These are phyloP conservation scores for Physeter macrocephalus DNA, from an alignment of 2,113 vertebrate species.

Conservation along the genomic window DNA sequence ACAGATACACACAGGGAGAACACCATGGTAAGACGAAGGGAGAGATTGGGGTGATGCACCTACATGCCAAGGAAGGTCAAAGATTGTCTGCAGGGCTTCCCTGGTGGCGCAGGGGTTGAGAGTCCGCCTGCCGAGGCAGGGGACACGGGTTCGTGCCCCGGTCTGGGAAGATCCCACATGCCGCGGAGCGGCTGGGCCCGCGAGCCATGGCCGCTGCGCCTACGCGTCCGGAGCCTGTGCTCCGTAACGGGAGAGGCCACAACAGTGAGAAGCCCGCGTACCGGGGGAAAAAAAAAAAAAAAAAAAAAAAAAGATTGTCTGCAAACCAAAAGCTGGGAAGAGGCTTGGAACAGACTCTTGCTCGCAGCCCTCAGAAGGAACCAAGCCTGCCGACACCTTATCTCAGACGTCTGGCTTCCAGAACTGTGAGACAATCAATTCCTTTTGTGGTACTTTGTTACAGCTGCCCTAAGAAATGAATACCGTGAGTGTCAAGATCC, in stretches of 20 bases:
- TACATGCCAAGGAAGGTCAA: background rate
- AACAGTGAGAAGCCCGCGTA: too few species aligned
- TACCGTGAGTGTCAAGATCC: background rate
- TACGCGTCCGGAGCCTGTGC: too few species aligned
- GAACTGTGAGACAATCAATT: background rate
- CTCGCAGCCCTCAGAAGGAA: background rate
- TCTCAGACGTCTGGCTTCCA: background rate
- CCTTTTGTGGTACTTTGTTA: background rate
- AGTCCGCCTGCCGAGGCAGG: too few species aligned
- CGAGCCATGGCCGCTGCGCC: too few species aligned
- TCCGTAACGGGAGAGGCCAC: too few species aligned
- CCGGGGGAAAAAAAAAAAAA: too few species aligned
- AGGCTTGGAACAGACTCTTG: background rate
- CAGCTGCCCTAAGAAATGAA: background rate
- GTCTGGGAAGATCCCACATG: too few species aligned
- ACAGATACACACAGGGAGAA: background rate
- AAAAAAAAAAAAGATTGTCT: background rate
- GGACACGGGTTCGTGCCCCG: too few species aligned
- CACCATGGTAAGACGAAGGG: background rate
- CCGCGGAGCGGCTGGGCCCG: too few species aligned
- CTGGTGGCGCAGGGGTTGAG: too few species aligned
- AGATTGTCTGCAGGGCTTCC: too few species aligned
- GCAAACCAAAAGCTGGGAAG: background rate
- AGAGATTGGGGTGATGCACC: background rate
- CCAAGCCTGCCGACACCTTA: background rate